A percentile compares a stretch with the other conserved stretches of the same genome.
Evolutionary conservation across 2,888 invertebrate species (phyloP).

Genomic region (Malthinus seriepunctatus): DNA sequence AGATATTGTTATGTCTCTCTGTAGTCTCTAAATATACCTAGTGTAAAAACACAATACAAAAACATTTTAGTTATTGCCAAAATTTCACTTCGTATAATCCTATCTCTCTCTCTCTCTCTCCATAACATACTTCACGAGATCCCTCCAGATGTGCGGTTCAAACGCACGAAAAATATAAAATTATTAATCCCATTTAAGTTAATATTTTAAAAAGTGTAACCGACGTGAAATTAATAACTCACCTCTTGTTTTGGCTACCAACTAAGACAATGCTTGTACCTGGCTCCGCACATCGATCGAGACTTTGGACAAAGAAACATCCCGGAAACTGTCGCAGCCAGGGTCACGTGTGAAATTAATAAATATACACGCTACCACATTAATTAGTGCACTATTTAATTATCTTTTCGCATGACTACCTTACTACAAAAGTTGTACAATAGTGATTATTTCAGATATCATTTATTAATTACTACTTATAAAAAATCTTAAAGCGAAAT

Average conservation of each 20-base stretch:
- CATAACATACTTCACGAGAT: too few species aligned
- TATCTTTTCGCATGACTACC: constrained; percentile 42
- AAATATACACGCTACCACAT: constrained; percentile 49
- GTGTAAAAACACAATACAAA: too few species aligned
- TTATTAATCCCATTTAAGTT: not conserved
- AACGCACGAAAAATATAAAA: too few species aligned
- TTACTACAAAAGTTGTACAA: not conserved
- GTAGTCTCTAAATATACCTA: too few species aligned
- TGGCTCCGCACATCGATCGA: constrained; percentile 40
- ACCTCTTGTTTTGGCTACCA: constrained; percentile 26
- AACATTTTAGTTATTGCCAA: too few species aligned
- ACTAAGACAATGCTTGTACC: constrained; percentile 45
- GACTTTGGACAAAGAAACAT: constrained; percentile 43
- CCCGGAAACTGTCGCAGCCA: constrained; percentile 45
- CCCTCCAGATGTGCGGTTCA: too few species aligned
- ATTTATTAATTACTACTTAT: constrained; percentile 1
- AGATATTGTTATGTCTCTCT: too few species aligned
- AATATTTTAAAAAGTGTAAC: not conserved
- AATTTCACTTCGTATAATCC: too few species aligned
- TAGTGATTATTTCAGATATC: not conserved
- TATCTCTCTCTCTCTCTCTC: too few species aligned
- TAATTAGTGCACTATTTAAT: constrained; percentile 52
- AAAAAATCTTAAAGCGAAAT: too few species aligned
- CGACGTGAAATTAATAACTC: constrained; percentile 25
- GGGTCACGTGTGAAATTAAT: constrained; percentile 54